These are phyloP conservation scores for Proteles cristata DNA, from an alignment of 2,113 vertebrate genomes.

Conservation along the genomic window DNA sequence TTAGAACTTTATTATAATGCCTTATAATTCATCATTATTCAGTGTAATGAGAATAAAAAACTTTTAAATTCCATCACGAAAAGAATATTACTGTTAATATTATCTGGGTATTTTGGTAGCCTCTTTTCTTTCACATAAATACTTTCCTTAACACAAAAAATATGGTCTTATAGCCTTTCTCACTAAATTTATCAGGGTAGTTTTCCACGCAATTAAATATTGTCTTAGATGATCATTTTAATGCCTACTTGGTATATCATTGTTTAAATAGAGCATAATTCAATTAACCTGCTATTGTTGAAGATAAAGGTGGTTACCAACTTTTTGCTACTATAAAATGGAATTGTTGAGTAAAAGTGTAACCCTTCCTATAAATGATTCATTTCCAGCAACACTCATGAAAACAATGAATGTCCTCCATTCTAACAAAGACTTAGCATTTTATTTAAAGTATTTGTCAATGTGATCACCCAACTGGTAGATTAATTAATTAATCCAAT, in stretches of 20 bases:
- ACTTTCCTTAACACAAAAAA: neutral
- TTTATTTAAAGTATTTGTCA: conserved; percentile 17
- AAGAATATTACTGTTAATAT: neutral
- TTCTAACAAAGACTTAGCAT: neutral
- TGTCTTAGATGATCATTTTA: neutral
- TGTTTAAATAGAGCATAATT: neutral
- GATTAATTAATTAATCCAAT: neutral
- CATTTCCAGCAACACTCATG: neutral
- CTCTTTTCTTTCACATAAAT: conserved; percentile 3
- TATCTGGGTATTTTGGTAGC: neutral
- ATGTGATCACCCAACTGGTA: neutral
- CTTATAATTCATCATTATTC: neutral
- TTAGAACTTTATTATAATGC: neutral
- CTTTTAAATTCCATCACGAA: neutral
- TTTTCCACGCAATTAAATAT: neutral
- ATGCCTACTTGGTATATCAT: neutral
- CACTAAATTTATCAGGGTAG: neutral
- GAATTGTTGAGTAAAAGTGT: neutral
- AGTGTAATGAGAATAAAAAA: neutral
- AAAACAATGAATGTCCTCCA: neutral
- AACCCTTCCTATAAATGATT: neutral
- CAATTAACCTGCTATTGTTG: neutral
- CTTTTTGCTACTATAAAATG: conserved; percentile 2
- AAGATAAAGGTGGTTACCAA: neutral
- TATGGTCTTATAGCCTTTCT: neutral